Percentiles rank a stretch among this genome's conserved stretches.
These are phyloP conservation scores for Hirtodrosophila cameraria DNA, from an alignment of 2,888 invertebrate genomes.

Conservation along the genomic window DNA sequence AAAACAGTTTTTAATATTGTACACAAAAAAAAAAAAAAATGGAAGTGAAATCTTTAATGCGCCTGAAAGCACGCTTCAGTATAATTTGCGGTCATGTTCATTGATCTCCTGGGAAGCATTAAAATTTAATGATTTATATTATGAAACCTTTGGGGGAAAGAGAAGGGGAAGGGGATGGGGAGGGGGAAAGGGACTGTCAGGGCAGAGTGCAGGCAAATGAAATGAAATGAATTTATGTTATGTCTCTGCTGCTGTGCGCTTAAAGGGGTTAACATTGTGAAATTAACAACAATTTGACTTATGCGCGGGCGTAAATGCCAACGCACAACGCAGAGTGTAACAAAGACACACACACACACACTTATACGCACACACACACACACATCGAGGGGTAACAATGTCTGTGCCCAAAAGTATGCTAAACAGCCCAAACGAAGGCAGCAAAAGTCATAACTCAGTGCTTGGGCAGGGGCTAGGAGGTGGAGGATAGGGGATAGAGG, in stretches of 20 bases:
- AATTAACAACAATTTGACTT: slow-evolving; percentile 80
- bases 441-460: slow-evolving; percentile 77
- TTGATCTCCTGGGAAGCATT: slow-evolving; percentile 82
- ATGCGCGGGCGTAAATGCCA: slow-evolving; percentile 60
- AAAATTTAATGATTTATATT: slow-evolving; percentile 83
- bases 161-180: too few relatives aligned
- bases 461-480: slow-evolving; percentile 4
- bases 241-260: slow-evolving; percentile 60
- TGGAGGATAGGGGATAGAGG: neutral
- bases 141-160: slow-evolving; percentile 35
- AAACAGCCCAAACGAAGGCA: slow-evolving; percentile 62
- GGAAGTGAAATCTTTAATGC: slow-evolving; percentile 64
- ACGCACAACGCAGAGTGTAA: slow-evolving; percentile 3
- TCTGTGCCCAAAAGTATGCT: slow-evolving; percentile 74
- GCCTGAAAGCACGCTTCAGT: slow-evolving; percentile 79
- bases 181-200: neutral
- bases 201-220: too few relatives aligned
- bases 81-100: slow-evolving; percentile 83
- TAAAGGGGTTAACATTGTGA: slow-evolving; percentile 72
- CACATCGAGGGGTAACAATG: slow-evolving; percentile 32
- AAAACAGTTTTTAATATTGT: too few relatives aligned
- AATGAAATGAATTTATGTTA: slow-evolving; percentile 78
- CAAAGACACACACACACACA: neutral
- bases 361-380: slow-evolving; percentile 4
- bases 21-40: slow-evolving; percentile 4